Percentiles rank a stretch among this genome's conserved stretches.
These are phyloP conservation scores for Pantherophis guttatus DNA, from an alignment of 2,113 vertebrate species.

Conservation along the genomic window DNA sequence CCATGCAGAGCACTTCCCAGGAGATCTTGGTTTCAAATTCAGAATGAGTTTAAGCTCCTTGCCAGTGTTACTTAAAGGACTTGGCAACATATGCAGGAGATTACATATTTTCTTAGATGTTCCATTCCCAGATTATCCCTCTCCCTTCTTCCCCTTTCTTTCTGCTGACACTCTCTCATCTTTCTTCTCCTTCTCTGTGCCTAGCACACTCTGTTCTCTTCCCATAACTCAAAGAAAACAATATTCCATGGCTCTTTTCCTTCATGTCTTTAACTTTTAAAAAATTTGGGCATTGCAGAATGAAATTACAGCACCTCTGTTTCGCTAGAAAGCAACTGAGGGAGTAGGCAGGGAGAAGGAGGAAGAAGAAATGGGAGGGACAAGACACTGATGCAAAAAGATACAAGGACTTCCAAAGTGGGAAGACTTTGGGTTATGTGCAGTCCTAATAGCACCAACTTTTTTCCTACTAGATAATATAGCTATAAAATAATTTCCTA, in stretches of 20 bases:
- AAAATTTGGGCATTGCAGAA: not conserved
- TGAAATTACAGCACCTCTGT: not conserved
- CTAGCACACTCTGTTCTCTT: not conserved
- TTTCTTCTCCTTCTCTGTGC: not conserved
- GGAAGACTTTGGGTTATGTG: not conserved
- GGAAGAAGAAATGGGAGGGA: not conserved
- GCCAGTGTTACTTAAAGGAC: not conserved
- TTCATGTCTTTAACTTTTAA: not conserved
- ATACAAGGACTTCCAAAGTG: not conserved
- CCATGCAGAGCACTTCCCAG: not conserved
- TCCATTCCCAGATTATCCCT: not conserved
- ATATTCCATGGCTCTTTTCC: not conserved
- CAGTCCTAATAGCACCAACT: not conserved
- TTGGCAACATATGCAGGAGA: not conserved
- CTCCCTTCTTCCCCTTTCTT: not conserved
- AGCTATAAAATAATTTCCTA: not conserved
- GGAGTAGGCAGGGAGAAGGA: not conserved
- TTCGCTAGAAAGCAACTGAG: not conserved
- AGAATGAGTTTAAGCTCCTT: not conserved
- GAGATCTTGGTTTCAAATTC: not conserved
- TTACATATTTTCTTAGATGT: not conserved
- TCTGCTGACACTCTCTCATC: not conserved
- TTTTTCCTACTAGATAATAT: not conserved
- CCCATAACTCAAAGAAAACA: not conserved
- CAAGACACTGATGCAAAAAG: not conserved